Base-by-base conservation (phyloP, 2,797 vertebrate species). In the Malurus splendens region DNA sequence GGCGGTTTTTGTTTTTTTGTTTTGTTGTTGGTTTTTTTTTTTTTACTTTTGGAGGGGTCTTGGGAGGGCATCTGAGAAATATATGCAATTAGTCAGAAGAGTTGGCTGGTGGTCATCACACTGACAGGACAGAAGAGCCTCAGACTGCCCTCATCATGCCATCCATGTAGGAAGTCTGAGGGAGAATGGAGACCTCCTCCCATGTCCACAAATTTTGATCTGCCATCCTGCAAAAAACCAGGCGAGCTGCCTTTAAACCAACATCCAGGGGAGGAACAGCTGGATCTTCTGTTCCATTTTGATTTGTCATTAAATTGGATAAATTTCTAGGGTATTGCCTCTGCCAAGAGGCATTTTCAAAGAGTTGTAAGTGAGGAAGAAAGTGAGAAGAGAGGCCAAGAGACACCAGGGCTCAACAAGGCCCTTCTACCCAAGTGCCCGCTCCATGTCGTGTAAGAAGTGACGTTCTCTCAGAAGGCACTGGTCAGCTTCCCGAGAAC, bases 21-120 rank as follows among this genome's bases (percentile, higher is more conserved):
- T 91, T 84, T 65, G 70, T 91, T 54, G n/a, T n/a, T 75, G 38
- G 16, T 82, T 70, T 85, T 14, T 18, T 39, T 84, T 77, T 90
- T 96, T 94, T 81, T 93, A 62, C 70, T 95, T 95, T 90, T 41
- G 79, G 93, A 90, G 93, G 89, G 93, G 90, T 83, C 90, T 93
- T 92, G 91, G 91, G 94, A 93, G 91, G 85, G 81, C 72, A 8
- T 87, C 93, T 93, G 90, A 94, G 93, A 95, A 84, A 92, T 78
- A 94, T 94, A 90, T 96, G 94, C 93, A 93, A 94, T 93, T 96
- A 93, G 91, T 93, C 91, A 95, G 92, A 96, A 92, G 87, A 94
- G 91, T 94, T 96, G 91, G 74, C 87, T 96, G 95, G 81, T 92
- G 90, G 89, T 90, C 12, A 9, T 87, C 83, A 90, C 81, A 78